Evolutionary conservation across 1,140 invertebrate genomes (phyloP), one percentile per base, ranked within the genome.

Genomic region (Nephila pilipes): DNA sequence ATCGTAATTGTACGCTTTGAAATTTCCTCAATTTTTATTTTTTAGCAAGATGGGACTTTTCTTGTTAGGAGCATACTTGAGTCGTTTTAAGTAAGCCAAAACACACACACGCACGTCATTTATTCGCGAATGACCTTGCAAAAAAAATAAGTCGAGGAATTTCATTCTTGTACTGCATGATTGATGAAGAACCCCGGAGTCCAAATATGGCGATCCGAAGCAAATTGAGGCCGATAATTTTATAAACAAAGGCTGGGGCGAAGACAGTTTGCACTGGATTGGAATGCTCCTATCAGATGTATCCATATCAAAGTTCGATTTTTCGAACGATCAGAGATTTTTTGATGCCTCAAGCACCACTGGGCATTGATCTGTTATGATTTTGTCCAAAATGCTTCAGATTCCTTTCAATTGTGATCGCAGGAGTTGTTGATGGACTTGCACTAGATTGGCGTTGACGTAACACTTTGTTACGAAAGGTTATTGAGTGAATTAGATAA

Each of bases 241-340:
- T 54, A 54, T 81, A 46, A 81, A 81, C 36, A 81, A 54, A 46
- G 38, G 25, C 10, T 16, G 1, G 4, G 16, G 79, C 38, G 79
- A 81, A 81, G 79, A 81, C 79, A 81, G 79, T 54, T 81, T 10
- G 6, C 6, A 10, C 46, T 46, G 46, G 46, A 10, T 46, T 10
- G 20, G 79, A 81, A 81, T 81, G 79, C 18, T 81, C 79, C 79
- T 81, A 81, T 81, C 79, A 81, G 79, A 38, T 81, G 1, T 2
- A 22, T 46, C 3, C 22, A 8, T 54, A 32, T 25, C 65, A 69
- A 69, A 69, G 65, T 69, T 69, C 65, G 25, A 46, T 46, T 46
- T 46, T 2, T 25, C n/a, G 25, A 2, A n/a, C 14, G 65, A 25
- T 16, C 65, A 29, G 10, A 69, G n/a, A 14, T 10, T 25, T 69